Evolutionary conservation across 35 echinoderm and acorn worm genomes (phyloP).

Genomic region (Nesometra sesokonis): DNA sequence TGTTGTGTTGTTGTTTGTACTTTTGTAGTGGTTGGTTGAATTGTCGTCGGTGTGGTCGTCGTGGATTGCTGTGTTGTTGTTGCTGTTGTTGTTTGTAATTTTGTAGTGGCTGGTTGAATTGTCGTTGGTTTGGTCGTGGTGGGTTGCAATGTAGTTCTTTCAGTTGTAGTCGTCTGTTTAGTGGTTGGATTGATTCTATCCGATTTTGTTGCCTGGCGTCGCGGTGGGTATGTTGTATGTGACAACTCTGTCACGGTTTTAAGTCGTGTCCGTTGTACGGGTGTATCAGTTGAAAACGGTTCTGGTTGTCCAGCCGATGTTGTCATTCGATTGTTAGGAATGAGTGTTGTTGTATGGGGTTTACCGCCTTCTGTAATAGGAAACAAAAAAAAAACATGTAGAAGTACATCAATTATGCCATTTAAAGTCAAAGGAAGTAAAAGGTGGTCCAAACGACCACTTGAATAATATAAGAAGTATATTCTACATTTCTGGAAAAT

Average conservation of each 20-base stretch:
- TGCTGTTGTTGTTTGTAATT: background rate
- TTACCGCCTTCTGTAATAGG: background rate
- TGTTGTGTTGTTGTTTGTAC: background rate
- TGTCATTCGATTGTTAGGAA: background rate
- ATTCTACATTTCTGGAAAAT: too few relatives aligned
- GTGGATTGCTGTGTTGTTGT: background rate
- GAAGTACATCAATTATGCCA: too few relatives aligned
- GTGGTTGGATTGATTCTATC: background rate
- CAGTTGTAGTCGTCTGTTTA: background rate
- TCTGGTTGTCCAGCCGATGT: background rate
- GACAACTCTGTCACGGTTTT: background rate
- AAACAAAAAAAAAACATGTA: background rate
- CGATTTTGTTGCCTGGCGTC: background rate
- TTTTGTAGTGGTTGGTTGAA: background rate
- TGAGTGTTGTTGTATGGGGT: background rate
- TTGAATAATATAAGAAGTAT: too few relatives aligned
- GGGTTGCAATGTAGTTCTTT: background rate
- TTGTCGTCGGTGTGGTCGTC: background rate
- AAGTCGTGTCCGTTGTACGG: background rate
- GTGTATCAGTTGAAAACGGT: background rate
- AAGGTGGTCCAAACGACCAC: too few relatives aligned
- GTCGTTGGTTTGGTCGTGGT: background rate
- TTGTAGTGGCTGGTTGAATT: background rate
- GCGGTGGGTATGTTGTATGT: background rate
- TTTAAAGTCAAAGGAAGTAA: too few relatives aligned